A percentile compares a stretch with the other conserved stretches of the same genome.
phyloP scores from a whole-genome alignment of 1,140 invertebrate species.

The Drosophila melanogaster region Release_6_plus_ISO1_MT NT_037436.4:6200001-6200500 shows the following conservation, averaged over 20 bases:
- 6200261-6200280: constrained; percentile 14
- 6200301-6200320: constrained; percentile 30
- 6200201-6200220: constrained; percentile 24
- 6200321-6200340: constrained; percentile 37
- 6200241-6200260: constrained; percentile 26
- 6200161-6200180: constrained; percentile 23
- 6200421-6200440: constrained; percentile 33
- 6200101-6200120: constrained; percentile 1
- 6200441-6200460: constrained; percentile 37
- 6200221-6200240: constrained; percentile 21
- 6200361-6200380: constrained; percentile 59
- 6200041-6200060: neutral
- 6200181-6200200: constrained; percentile 23
- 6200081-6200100: constrained; percentile 13
- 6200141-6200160: constrained; percentile 25
- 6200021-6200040: constrained; percentile 13
- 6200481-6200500: constrained; percentile 59
- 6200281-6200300: constrained; percentile 31
- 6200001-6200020: constrained; percentile 20
- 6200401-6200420: no score
- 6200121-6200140: constrained; percentile 3
- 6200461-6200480: constrained; percentile 47
- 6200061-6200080: neutral
- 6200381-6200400: constrained; percentile 40
- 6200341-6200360: constrained; percentile 50